Conservation (phyloP, 37 sponge, comb jelly and placozoan species). For the Chondrilla cf. caribensis region DNA sequence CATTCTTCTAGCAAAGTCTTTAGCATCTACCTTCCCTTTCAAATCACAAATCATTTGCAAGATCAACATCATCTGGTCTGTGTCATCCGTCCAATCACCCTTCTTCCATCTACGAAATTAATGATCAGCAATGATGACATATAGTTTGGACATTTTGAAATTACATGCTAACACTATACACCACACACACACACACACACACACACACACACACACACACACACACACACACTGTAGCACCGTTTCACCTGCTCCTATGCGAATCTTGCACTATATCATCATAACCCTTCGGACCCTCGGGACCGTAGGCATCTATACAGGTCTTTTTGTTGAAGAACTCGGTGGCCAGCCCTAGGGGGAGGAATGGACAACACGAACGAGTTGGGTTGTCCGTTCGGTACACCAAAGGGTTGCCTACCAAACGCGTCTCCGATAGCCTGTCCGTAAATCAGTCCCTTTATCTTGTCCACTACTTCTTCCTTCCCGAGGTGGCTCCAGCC, state of each 20-base stretch:
- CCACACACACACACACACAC: slow-evolving; percentile 36
- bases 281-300: slow-evolving; percentile 61
- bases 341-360: slow-evolving; percentile 75
- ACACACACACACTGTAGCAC: slow-evolving; percentile 10
- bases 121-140: too few relatives aligned
- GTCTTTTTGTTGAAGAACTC: slow-evolving; percentile 74
- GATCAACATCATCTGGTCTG: slow-evolving; percentile 91
- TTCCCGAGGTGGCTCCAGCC: slow-evolving; percentile 62
- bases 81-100: slow-evolving; percentile 98
- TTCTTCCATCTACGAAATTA: slow-evolving; percentile 72
- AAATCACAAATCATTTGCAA: slow-evolving; percentile 60
- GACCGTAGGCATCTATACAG: slow-evolving; percentile 45
- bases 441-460: slow-evolving; percentile 86
- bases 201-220: slow-evolving; percentile 22
- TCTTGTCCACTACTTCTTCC: slow-evolving; percentile 71
- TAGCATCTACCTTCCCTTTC: slow-evolving; percentile 52
- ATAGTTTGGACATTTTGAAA: too few relatives aligned
- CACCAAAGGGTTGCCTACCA: slow-evolving; percentile 31
- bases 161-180: too few relatives aligned
- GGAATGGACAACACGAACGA: too few relatives aligned
- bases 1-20: slow-evolving; percentile 78
- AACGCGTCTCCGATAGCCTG: slow-evolving; percentile 93
- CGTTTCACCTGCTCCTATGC: slow-evolving; percentile 71
- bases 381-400: too few relatives aligned
- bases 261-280: slow-evolving; percentile 68